phyloP scores from a whole-genome alignment of 35 echinoderm and acorn worm genomes.

The Lytechinus pictus region DNA sequence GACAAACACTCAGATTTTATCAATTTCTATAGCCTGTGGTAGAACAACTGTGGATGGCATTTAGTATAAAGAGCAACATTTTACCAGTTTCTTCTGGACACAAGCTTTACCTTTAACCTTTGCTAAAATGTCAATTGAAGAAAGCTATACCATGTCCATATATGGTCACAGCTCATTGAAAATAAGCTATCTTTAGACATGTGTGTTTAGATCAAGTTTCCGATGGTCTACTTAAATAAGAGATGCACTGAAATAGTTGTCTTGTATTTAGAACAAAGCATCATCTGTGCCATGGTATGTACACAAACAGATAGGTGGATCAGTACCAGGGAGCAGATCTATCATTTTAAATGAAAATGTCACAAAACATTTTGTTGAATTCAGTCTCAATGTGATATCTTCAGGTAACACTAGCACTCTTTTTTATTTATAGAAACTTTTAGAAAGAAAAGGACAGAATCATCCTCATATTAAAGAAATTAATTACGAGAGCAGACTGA shows the following conservation, averaged over 20 bases:
- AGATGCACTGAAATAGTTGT: not conserved
- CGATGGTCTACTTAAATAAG: slow-evolving; percentile 11
- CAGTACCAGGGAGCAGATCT: not conserved
- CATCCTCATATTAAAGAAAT: too few relatives aligned
- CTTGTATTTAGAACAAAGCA: not conserved
- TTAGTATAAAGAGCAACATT: too few relatives aligned
- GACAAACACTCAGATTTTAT: too few relatives aligned
- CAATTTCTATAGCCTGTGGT: too few relatives aligned
- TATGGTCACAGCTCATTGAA: not conserved
- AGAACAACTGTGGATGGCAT: too few relatives aligned
- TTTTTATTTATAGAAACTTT: too few relatives aligned
- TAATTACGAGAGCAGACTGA: not conserved
- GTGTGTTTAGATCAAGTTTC: not conserved
- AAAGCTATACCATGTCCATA: not conserved
- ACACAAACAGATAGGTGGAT: not conserved
- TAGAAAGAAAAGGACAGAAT: too few relatives aligned
- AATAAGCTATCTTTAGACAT: not conserved
- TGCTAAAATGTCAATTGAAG: not conserved
- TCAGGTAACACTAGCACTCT: too few relatives aligned
- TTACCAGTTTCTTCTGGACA: not conserved
- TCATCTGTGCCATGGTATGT: not conserved
- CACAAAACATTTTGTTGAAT: not conserved
- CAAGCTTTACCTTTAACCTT: not conserved
- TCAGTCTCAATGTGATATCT: too few relatives aligned
- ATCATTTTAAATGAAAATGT: not conserved